A percentile compares a stretch with the other conserved stretches of the same genome.
Conservation (phyloP, 2,797 vertebrate genomes). For the Helarctos malayanus region DNA sequence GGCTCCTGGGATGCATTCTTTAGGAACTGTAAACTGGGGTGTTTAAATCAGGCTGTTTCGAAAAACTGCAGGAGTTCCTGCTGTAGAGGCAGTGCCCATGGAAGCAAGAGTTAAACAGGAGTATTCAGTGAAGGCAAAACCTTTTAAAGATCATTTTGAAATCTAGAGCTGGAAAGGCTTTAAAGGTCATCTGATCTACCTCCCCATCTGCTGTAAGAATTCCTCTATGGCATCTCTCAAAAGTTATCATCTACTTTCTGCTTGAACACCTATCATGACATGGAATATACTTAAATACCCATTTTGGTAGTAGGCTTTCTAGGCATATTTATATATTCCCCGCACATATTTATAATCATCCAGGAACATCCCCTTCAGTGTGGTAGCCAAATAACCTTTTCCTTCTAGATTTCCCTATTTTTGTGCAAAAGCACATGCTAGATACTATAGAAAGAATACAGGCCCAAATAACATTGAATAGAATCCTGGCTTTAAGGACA, state of each 20-base stretch:
- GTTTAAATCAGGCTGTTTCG: not conserved
- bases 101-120: not conserved
- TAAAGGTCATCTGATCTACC: not conserved
- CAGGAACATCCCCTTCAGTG: not conserved
- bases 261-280: not conserved
- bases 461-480: not conserved
- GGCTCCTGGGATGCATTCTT: not conserved
- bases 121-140: not conserved
- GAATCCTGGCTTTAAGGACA: conserved; percentile 21
- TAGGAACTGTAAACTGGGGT: not conserved
- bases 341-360: not conserved
- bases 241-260: not conserved
- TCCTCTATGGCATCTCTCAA: not conserved
- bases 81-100: not conserved
- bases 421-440: not conserved
- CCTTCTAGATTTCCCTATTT: conserved; percentile 27
- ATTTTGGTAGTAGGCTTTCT: not conserved
- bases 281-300: not conserved
- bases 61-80: not conserved
- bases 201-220: not conserved
- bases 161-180: not conserved
- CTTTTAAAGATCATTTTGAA: not conserved
- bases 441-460: not conserved
- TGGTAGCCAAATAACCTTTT: not conserved
- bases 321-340: not conserved